Evolutionary conservation across 2,888 invertebrate genomes (phyloP).

Genomic region (Epirrhoe alternata): DNA sequence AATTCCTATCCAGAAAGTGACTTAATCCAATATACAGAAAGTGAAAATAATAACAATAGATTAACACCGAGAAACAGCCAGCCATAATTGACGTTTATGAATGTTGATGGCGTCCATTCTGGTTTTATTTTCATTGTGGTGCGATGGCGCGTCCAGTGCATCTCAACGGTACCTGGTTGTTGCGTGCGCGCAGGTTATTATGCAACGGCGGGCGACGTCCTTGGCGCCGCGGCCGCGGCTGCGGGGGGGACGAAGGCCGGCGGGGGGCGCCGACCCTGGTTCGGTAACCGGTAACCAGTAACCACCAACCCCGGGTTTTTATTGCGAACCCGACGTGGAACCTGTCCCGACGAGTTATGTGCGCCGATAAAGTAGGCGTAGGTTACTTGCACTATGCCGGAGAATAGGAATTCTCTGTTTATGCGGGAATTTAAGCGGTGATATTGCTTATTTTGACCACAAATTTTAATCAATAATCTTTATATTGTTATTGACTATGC

Average conservation of each 20-base stretch:
- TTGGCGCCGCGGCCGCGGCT: slow-evolving; percentile 60
- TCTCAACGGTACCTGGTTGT: slow-evolving; percentile 71
- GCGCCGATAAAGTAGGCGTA: slow-evolving; percentile 64
- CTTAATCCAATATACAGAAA: slow-evolving; percentile 40
- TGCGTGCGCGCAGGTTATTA: slow-evolving; percentile 74
- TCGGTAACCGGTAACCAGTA: slow-evolving; percentile 53
- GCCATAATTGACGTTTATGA: slow-evolving; percentile 54
- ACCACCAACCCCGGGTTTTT: slow-evolving; percentile 60
- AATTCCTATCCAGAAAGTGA: slow-evolving; percentile 41
- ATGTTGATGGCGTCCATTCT: slow-evolving; percentile 52
- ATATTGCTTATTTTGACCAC: slow-evolving; percentile 15
- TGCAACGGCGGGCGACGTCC: slow-evolving; percentile 79
- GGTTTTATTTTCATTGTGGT: slow-evolving; percentile 59
- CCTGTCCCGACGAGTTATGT: slow-evolving; percentile 65
- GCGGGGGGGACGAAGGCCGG: slow-evolving; percentile 74
- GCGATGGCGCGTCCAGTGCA: slow-evolving; percentile 45
- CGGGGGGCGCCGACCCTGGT: slow-evolving; percentile 70
- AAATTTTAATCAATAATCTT: not conserved
- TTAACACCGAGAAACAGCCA: slow-evolving; percentile 44
- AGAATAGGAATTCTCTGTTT: slow-evolving; percentile 54
- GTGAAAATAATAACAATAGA: slow-evolving; percentile 46
- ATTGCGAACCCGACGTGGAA: slow-evolving; percentile 60
- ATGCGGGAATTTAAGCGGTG: slow-evolving; percentile 35
- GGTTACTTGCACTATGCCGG: slow-evolving; percentile 56
- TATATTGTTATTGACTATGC: no score